Percentiles rank a stretch among this genome's conserved stretches.
Evolutionary conservation across 2,888 invertebrate species (phyloP).

Genomic region (Epinotia nisella): DNA sequence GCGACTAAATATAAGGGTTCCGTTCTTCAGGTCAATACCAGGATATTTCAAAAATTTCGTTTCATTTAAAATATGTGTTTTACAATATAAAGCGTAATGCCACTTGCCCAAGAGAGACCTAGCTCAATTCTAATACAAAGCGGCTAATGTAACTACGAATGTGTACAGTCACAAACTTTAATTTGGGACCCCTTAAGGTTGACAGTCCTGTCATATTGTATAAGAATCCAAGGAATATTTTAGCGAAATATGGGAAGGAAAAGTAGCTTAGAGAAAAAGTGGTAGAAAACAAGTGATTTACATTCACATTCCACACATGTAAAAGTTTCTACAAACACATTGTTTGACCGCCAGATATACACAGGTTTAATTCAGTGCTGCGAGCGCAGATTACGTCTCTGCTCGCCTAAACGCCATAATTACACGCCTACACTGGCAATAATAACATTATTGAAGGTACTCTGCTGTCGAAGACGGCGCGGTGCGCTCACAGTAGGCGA

Average conservation of each 20-base stretch:
- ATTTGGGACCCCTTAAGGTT: too few species aligned
- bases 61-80: too few species aligned
- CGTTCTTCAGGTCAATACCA: neutral
- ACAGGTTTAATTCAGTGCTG: slow-evolving; percentile 13
- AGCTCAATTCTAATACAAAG: too few species aligned
- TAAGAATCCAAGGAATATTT: too few species aligned
- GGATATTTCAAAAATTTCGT: neutral
- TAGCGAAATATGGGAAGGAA: too few species aligned
- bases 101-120: too few species aligned
- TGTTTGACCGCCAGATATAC: neutral
- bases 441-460: slow-evolving; percentile 31
- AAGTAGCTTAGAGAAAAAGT: too few species aligned
- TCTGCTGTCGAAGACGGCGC: neutral
- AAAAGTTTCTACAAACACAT: neutral
- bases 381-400: slow-evolving; percentile 4
- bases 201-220: too few species aligned
- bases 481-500: slow-evolving; percentile 10
- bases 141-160: too few species aligned
- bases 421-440: slow-evolving; percentile 26
- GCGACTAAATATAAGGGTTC: neutral
- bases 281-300: too few species aligned
- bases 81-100: too few species aligned
- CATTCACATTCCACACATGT: neutral
- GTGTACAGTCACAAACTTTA: too few species aligned
- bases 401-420: slow-evolving; percentile 17